These are phyloP conservation scores for Orthonyx spaldingii DNA, from an alignment of 2,113 vertebrate genomes.

Conservation along the genomic window DNA sequence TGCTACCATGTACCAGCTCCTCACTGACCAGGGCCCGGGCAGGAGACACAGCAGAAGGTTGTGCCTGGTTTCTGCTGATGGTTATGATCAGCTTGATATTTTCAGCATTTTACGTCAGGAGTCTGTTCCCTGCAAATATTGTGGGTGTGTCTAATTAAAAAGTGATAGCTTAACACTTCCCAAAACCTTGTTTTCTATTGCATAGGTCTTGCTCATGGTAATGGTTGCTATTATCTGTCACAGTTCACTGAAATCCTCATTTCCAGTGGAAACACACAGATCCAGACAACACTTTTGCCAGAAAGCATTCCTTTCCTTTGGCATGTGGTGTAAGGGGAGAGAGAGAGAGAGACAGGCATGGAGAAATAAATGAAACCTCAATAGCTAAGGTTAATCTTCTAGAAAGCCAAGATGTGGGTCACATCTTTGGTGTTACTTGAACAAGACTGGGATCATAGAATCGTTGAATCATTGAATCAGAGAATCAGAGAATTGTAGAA, in stretches of 20 bases:
- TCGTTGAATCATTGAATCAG: neutral
- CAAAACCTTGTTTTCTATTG: neutral
- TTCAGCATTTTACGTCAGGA: neutral
- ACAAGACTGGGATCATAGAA: neutral
- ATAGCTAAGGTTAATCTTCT: neutral
- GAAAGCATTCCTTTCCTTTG: neutral
- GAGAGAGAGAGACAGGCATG: too few species aligned
- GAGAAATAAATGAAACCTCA: neutral
- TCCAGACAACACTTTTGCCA: neutral
- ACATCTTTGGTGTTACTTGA: neutral
- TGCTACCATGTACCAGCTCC: neutral
- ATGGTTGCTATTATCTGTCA: neutral
- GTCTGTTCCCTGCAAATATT: neutral
- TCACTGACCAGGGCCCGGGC: neutral
- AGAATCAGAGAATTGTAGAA: neutral
- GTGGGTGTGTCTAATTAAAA: neutral
- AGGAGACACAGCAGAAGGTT: neutral
- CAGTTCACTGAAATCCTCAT: neutral
- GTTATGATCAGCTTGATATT: neutral
- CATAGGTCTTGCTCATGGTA: neutral
- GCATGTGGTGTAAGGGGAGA: neutral
- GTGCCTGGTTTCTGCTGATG: neutral
- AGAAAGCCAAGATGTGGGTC: neutral
- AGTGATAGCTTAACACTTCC: neutral
- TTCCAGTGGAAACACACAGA: neutral